Percentiles rank a stretch among this genome's conserved stretches.
phyloP scores from a whole-genome alignment of 2,113 vertebrate genomes.

The Gadus macrocephalus region DNA sequence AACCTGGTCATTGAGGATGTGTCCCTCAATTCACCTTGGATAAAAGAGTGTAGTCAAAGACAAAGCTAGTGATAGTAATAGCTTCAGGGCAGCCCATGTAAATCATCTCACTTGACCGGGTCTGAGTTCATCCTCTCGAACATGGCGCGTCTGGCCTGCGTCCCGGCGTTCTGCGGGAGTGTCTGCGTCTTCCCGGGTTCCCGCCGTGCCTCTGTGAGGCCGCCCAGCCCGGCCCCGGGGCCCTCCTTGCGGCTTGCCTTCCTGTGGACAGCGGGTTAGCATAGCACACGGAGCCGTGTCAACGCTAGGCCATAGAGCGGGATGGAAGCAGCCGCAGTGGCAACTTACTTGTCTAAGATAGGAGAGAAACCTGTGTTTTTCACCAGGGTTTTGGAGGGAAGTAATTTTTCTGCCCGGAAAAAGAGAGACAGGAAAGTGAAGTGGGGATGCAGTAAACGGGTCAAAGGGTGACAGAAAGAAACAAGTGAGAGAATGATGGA shows the following conservation, averaged over 20 bases:
- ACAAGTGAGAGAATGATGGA: neutral
- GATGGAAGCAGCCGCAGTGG: neutral
- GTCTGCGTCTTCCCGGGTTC: slow-evolving; percentile 83
- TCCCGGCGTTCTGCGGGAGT: slow-evolving; percentile 69
- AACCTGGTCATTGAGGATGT: no score
- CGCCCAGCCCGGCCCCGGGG: slow-evolving; percentile 37
- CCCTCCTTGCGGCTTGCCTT: slow-evolving; percentile 39
- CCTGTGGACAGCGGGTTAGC: slow-evolving; percentile 28
- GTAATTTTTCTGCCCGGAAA: slow-evolving; percentile 68
- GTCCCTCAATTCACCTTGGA: fast-evolving
- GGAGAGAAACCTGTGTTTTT: slow-evolving; percentile 56
- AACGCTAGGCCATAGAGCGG: neutral
- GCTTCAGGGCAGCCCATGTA: neutral
- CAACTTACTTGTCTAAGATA: slow-evolving; percentile 55
- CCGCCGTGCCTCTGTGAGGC: slow-evolving; percentile 64
- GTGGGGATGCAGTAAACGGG: no score
- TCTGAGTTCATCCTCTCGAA: slow-evolving; percentile 86
- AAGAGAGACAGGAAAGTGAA: no score
- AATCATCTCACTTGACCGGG: slow-evolving; percentile 68
- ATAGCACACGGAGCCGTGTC: neutral
- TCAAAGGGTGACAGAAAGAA: neutral
- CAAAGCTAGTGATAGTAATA: no score
- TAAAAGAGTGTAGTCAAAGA: neutral
- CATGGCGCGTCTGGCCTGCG: slow-evolving; percentile 80
- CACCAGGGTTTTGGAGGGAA: slow-evolving; percentile 67